Conservation (phyloP, 2,797 vertebrate genomes). For the Scolopax bukidnonensis region DNA sequence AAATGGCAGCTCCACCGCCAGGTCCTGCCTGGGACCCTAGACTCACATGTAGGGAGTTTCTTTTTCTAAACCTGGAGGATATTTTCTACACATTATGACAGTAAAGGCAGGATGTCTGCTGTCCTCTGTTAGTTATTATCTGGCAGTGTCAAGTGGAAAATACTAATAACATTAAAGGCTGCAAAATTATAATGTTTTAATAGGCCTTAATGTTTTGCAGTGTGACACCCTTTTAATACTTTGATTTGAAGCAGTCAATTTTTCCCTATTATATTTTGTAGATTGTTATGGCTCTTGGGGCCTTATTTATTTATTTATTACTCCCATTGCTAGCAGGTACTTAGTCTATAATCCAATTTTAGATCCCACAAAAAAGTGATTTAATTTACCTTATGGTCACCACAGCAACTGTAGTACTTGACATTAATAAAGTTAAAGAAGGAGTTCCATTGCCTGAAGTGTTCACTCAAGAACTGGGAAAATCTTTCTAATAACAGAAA, state of each 20-base stretch:
- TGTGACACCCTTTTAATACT: neutral
- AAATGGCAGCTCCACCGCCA: neutral
- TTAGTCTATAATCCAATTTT: neutral
- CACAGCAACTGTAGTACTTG: neutral
- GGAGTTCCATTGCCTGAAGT: slow-evolving; percentile 37
- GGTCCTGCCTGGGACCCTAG: neutral
- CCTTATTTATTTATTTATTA: neutral
- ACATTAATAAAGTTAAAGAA: slow-evolving; percentile 22
- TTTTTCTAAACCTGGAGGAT: neutral
- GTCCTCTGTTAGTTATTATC: slow-evolving; percentile 29
- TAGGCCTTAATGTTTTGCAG: slow-evolving; percentile 6
- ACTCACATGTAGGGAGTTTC: fast-evolving
- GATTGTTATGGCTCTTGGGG: neutral
- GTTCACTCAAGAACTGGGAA: neutral
- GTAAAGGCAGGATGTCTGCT: slow-evolving; percentile 22
- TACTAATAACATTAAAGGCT: slow-evolving; percentile 40
- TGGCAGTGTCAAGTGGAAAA: slow-evolving; percentile 57
- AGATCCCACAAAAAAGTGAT: neutral
- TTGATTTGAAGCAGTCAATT: slow-evolving; percentile 24
- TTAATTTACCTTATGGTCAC: slow-evolving; percentile 11
- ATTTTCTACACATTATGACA: neutral
- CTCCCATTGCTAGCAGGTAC: neutral
- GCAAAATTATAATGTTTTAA: slow-evolving; percentile 37
- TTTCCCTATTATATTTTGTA: slow-evolving; percentile 24
- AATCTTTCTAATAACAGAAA: neutral